Evolutionary conservation across 2,113 vertebrate genomes (phyloP).

Genomic region (Suncus etruscus): DNA sequence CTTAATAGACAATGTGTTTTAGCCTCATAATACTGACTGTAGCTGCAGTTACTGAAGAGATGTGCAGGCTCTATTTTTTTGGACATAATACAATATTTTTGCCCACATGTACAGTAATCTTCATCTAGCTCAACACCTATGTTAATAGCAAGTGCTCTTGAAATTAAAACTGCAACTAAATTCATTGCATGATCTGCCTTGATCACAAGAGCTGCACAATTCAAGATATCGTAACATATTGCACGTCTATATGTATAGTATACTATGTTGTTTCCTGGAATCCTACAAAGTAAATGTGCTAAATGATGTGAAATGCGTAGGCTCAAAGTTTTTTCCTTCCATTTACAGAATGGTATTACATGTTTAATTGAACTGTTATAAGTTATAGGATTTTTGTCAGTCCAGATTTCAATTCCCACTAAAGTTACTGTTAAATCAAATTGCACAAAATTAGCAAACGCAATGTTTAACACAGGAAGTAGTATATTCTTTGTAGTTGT

Average conservation of each 20-base stretch:
- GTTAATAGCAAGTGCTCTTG: no score
- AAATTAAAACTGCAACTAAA: no score
- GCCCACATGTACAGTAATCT: not conserved
- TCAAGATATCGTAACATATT: no score
- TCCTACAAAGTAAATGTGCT: not conserved
- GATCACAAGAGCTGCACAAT: no score
- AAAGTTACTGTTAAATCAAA: constrained; percentile 13
- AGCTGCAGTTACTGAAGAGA: not conserved
- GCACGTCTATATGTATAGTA: not conserved
- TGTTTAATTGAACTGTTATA: not conserved
- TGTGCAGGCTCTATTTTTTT: not conserved
- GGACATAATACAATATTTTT: not conserved
- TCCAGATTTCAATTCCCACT: constrained; percentile 78
- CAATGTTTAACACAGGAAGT: constrained; percentile 22
- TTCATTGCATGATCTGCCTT: no score
- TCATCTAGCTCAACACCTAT: no score
- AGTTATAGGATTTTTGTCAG: constrained; percentile 40
- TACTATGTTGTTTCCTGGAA: not conserved
- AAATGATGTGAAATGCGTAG: not conserved
- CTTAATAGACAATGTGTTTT: not conserved
- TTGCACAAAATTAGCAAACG: constrained; percentile 23
- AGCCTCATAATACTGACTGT: not conserved
- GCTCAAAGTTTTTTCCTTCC: not conserved
- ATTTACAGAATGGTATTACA: not conserved
- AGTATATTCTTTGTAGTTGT: constrained; percentile 8